Base-by-base conservation (phyloP, 2,888 invertebrate species). In the Cephus nigrinus region DNA sequence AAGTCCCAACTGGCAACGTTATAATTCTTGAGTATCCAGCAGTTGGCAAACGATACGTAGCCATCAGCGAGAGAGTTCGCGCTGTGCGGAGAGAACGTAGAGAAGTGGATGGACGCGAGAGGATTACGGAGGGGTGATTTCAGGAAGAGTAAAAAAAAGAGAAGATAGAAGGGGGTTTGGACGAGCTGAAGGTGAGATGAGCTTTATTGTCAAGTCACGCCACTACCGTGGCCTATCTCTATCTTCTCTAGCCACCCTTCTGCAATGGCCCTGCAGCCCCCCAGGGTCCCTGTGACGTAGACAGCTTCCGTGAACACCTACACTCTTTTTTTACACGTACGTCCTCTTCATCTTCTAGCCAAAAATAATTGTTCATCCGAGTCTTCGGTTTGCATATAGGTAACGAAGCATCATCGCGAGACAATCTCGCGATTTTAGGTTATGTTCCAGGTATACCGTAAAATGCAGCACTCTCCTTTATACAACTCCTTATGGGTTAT, bases 201-300 rank as follows among this genome's bases (percentile, higher is more conserved):
- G 87, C 87, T 90, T 90, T 89, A 91, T 90, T 90, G 90, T 91
- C 90, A 86, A 90, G 91, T 90, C 91, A 88, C 90, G 90, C 82
- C 86, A 85, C 82, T 86, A 86, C 85, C 91, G 91, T 91, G 91
- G 86, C 88, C 89, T 91, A 91, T 91, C 91, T 91, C 86, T 86
- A 89, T 88, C 90, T 90, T 80, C 80, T 77, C 83, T 80, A 84
- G 82, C 80, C 86, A 86, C 87, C 88, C 86, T 89, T 86, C 85
- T 80, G 80, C 84, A 79, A 80, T 81, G 80, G 77, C 78, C 82
- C 84, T 80, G 78, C 79, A 80, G 79, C 81, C 78, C 80, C 31
- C 69, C 69, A 34, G 73, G 79, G 78, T 81, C 80, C 80, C 82
- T 78, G 76, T 80, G 79, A 82, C 84, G 80, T 78, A 80, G 81